Evolutionary conservation across 2,113 vertebrate species (phyloP).

Genomic region (Romanogobio albipinnatus): DNA sequence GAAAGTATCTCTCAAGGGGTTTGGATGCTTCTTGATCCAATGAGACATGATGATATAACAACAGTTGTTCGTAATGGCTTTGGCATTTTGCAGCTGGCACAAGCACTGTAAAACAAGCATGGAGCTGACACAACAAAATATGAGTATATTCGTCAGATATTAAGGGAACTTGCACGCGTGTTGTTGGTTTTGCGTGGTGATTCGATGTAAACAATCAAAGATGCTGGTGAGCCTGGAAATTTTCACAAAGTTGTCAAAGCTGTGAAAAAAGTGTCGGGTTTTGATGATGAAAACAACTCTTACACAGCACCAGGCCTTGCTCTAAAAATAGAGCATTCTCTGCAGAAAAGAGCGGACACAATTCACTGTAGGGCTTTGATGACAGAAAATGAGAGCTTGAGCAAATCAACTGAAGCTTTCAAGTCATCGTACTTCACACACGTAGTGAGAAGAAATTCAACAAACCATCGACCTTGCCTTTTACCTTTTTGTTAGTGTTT

Average conservation of each 20-base stretch:
- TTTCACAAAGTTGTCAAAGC: slow-evolving; percentile 16
- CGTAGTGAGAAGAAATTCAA: slow-evolving; percentile 1
- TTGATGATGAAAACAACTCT: not conserved
- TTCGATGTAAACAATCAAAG: slow-evolving; percentile 23
- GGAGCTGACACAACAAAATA: slow-evolving; percentile 20
- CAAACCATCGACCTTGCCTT: slow-evolving; percentile 47
- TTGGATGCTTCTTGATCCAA: not conserved
- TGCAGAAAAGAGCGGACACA: slow-evolving; percentile 29
- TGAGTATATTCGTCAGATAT: slow-evolving; percentile 21
- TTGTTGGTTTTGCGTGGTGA: not conserved
- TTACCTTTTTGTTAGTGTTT: slow-evolving; percentile 4
- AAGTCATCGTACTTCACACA: slow-evolving; percentile 27
- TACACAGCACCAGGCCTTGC: slow-evolving; percentile 27
- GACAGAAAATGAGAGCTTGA: slow-evolving; percentile 29
- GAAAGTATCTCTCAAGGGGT: slow-evolving; percentile 10
- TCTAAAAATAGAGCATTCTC: slow-evolving; percentile 36
- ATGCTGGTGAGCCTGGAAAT: slow-evolving; percentile 30
- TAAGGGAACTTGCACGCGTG: slow-evolving; percentile 11
- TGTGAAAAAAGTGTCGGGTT: slow-evolving; percentile 8
- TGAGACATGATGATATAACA: not conserved
- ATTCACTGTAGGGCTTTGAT: slow-evolving; percentile 39
- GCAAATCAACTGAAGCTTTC: slow-evolving; percentile 46
- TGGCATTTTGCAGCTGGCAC: slow-evolving; percentile 2
- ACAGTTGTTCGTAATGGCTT: slow-evolving; percentile 13
- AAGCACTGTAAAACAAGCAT: not conserved